Conservation (phyloP, 2,113 vertebrate genomes). For the Rhinichthys klamathensis region DNA sequence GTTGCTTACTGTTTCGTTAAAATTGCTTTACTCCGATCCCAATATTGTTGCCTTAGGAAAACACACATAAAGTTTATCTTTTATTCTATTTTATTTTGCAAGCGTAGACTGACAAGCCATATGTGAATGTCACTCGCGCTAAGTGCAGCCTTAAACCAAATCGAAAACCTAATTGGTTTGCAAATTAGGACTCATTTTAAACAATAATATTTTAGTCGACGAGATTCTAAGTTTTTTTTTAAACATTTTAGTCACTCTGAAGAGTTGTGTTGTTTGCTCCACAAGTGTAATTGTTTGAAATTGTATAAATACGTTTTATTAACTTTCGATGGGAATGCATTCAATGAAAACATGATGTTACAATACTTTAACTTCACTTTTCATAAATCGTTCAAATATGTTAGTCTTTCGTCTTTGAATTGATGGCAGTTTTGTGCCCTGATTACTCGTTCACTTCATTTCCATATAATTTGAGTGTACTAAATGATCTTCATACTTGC, state of each 20-base stretch:
- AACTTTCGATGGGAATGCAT: not conserved
- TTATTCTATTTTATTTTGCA: conserved; percentile 32
- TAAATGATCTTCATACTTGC: not conserved
- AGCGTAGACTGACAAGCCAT: conserved; percentile 72
- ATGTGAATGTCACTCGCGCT: conserved; percentile 65
- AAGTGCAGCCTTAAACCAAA: conserved; percentile 66
- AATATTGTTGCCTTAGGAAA: conserved; percentile 77
- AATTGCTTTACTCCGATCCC: conserved; percentile 42
- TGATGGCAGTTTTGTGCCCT: not conserved
- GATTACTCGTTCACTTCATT: not conserved
- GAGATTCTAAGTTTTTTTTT: conserved; percentile 61
- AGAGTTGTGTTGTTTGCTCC: not conserved
- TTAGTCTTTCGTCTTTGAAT: conserved; percentile 5
- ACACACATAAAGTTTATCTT: conserved; percentile 62
- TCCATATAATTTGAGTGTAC: not conserved
- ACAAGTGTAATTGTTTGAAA: too few species aligned
- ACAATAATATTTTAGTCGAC: conserved; percentile 64
- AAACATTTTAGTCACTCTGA: conserved; percentile 27
- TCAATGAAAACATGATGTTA: not conserved
- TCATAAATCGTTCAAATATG: not conserved
- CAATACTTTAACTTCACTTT: not conserved
- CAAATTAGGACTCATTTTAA: conserved; percentile 65
- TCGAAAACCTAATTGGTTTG: conserved; percentile 67
- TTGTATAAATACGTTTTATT: not conserved
- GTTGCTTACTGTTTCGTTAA: not conserved